Conservation (phyloP, 2,113 vertebrate species). For the Archilochus colubris region DNA sequence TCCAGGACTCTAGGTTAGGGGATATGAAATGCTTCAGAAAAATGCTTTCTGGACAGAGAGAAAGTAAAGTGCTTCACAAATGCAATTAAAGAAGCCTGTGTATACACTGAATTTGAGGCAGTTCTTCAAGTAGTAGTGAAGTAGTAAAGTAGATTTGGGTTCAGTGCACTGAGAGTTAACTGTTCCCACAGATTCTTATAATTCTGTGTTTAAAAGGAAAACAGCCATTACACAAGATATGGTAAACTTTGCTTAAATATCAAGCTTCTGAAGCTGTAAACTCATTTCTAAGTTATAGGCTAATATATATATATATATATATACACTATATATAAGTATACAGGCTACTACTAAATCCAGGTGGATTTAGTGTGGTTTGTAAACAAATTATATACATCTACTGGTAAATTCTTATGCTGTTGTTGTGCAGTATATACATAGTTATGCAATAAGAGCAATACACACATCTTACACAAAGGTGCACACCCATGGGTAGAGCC, state of each 20-base stretch:
- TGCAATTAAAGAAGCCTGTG: background rate
- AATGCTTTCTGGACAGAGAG: background rate
- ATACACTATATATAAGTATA: no score
- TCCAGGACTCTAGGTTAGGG: background rate
- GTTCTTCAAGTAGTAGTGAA: background rate
- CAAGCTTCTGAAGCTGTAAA: background rate
- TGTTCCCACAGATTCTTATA: background rate
- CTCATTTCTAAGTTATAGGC: background rate
- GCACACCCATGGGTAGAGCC: background rate
- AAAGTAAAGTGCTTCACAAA: background rate
- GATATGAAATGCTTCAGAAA: background rate
- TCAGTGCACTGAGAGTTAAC: background rate
- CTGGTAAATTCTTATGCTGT: background rate
- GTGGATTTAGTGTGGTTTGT: background rate
- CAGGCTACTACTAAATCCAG: background rate
- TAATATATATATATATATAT: background rate
- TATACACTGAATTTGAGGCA: background rate
- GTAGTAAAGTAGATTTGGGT: background rate
- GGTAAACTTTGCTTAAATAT: background rate
- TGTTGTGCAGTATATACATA: background rate
- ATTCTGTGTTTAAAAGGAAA: background rate
- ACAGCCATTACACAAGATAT: background rate
- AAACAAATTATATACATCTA: background rate
- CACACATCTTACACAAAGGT: background rate
- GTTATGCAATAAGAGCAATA: background rate